Evolutionary conservation across 2,113 vertebrate genomes (phyloP), one percentile per base, ranked within the genome.

Genomic region (Nothocercus julius): DNA sequence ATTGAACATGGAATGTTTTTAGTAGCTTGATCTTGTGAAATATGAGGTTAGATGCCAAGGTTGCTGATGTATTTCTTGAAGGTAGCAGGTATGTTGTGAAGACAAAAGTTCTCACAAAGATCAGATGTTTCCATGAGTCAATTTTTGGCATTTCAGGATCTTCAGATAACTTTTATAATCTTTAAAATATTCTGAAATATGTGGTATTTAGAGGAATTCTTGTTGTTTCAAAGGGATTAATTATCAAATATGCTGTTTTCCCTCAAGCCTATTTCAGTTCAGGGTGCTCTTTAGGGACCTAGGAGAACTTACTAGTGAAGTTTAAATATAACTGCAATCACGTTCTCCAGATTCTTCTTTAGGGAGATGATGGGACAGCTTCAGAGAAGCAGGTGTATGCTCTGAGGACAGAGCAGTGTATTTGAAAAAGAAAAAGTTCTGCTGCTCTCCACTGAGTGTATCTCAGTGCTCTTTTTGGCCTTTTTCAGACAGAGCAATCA

Each of bases 141-240:
- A 45, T 81, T 85, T 82, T 56, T 83, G 72, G 15, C 56, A 68
- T 13, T 72, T 83, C 59, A 53, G 30, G 38, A 72, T 74, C n/a
- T 92, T 92, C 58, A 70, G 32, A 77, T 85, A 87, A 64, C 32
- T 83, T 87, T 94, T 58, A 42, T 12, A 81, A 54, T 87, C 40
- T 67, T 96, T 89, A 89, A 81, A 89, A 94, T 94, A 89, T 91
- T 92, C 68, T 93, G 70, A 85, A 95, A 21, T 51, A 22, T 74
- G 32, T 38, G 80, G 58, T 64, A 53, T 94, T 94, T 94, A 88
- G 82, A 93, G 61, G 42, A 90, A 75, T 0, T 0, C n/a, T 86
- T 38, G 32, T 42, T 92, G 87, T 96, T 97, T 94, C 96, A 96
- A 93, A 94, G 95, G 96, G 93, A 97, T 77, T 96, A 95, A 97